Evolutionary conservation across 2,797 vertebrate genomes (phyloP).

Genomic region (Pachyuromys duprasi): DNA sequence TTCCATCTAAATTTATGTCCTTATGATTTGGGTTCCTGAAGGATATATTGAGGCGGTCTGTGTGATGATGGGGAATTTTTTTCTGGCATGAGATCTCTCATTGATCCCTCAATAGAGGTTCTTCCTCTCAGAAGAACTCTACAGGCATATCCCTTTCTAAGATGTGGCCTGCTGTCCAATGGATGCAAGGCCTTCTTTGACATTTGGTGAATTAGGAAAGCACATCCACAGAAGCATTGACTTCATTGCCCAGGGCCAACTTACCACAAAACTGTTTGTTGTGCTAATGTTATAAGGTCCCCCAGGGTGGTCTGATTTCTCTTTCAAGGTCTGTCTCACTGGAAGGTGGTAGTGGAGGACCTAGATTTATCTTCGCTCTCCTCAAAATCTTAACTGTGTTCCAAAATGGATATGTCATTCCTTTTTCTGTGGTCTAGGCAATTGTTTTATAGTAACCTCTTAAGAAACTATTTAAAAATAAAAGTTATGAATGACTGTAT

Average conservation of each 20-base stretch:
- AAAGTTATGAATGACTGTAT: not conserved
- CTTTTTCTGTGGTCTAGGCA: not conserved
- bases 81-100: not conserved
- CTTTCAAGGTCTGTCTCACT: not conserved
- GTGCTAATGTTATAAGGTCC: not conserved
- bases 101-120: not conserved
- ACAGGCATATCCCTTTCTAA: not conserved
- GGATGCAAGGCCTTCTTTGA: not conserved
- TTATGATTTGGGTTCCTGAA: not conserved
- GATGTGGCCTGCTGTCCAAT: not conserved
- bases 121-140: not conserved
- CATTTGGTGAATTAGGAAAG: too few relatives aligned
- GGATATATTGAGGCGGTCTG: not conserved
- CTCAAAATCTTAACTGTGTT: not conserved
- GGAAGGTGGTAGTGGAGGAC: not conserved
- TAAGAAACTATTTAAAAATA: not conserved
- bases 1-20: too few relatives aligned
- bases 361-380: not conserved
- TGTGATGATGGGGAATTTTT: not conserved
- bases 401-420: not conserved
- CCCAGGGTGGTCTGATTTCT: not conserved
- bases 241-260: not conserved
- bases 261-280: not conserved
- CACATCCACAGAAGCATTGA: not conserved
- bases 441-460: not conserved